phyloP scores from a whole-genome alignment of 2,797 vertebrate species.

The Gorsachius magnificus region DNA sequence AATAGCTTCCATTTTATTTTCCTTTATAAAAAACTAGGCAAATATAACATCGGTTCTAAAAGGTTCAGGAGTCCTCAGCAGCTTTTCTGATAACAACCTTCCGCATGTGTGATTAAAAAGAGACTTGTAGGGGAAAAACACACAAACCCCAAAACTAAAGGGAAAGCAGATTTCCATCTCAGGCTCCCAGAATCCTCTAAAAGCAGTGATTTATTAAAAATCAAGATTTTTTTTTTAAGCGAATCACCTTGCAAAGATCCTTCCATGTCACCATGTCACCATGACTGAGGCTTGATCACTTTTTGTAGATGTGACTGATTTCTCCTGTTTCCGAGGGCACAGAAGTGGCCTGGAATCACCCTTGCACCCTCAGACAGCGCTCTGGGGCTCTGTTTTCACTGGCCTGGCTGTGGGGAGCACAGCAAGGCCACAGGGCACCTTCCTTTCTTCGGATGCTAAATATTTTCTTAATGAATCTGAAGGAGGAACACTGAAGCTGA shows the following conservation, averaged over 20 bases:
- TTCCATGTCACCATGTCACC: background rate
- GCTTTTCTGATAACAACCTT: background rate
- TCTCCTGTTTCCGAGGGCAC: background rate
- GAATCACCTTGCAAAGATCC: background rate
- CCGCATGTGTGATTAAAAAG: background rate
- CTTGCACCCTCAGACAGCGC: background rate
- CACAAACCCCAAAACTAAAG: background rate
- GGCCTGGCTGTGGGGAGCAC: background rate
- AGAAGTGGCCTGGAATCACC: background rate
- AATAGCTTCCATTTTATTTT: constrained; percentile 7
- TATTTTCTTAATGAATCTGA: constrained; percentile 49
- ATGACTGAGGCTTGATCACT: background rate
- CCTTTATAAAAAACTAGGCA: background rate
- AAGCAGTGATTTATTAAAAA: background rate
- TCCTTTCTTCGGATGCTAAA: constrained; percentile 13
- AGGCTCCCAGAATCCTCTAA: background rate
- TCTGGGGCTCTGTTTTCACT: background rate
- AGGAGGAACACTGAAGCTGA: constrained; percentile 10
- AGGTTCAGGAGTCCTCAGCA: background rate
- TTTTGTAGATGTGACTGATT: background rate
- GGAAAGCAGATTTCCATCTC: background rate
- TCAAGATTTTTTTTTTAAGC: background rate
- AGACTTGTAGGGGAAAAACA: background rate
- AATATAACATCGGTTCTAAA: background rate
- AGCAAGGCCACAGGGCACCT: background rate